These are phyloP conservation scores for Paguma larvata DNA, from an alignment of 2,797 vertebrate genomes.

Conservation along the genomic window DNA sequence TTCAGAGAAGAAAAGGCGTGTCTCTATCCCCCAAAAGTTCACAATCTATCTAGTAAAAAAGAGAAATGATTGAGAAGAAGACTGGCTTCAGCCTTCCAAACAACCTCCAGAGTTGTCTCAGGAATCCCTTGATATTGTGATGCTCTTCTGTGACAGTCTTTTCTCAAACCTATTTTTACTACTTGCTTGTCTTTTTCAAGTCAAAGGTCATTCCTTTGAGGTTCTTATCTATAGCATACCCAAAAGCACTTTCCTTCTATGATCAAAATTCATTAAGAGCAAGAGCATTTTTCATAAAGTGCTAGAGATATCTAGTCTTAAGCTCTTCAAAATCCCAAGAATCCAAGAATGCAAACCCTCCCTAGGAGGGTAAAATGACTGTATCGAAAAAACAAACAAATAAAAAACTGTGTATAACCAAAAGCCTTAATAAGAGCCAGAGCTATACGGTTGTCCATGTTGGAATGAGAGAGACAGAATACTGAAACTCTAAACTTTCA, in stretches of 20 bases:
- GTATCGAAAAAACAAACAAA: not conserved
- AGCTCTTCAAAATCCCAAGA: constrained; percentile 61
- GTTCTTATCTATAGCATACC: constrained; percentile 41
- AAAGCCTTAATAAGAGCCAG: constrained; percentile 4
- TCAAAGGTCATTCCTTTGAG: constrained; percentile 70
- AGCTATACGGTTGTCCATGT: not conserved
- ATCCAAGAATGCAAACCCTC: constrained; percentile 58
- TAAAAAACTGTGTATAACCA: not conserved
- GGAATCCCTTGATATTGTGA: constrained; percentile 51
- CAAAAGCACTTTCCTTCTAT: constrained; percentile 62
- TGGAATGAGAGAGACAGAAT: constrained; percentile 18
- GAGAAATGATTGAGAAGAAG: constrained; percentile 14
- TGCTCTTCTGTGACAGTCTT: constrained; percentile 44
- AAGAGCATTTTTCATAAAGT: constrained; percentile 60
- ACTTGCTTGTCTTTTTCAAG: constrained; percentile 68
- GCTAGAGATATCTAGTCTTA: constrained; percentile 44
- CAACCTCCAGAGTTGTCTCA: constrained; percentile 24
- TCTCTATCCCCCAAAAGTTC: constrained; percentile 29
- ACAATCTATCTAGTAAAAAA: constrained; percentile 32
- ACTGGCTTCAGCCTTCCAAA: constrained; percentile 6
- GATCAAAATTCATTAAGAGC: constrained; percentile 58
- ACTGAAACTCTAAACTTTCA: constrained; percentile 33
- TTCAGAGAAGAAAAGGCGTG: constrained; percentile 8
- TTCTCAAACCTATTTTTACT: constrained; percentile 68
- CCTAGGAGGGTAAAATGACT: constrained; percentile 51